Conservation (phyloP, 2,888 invertebrate genomes). For the Yponomeuta cagnagella region DNA sequence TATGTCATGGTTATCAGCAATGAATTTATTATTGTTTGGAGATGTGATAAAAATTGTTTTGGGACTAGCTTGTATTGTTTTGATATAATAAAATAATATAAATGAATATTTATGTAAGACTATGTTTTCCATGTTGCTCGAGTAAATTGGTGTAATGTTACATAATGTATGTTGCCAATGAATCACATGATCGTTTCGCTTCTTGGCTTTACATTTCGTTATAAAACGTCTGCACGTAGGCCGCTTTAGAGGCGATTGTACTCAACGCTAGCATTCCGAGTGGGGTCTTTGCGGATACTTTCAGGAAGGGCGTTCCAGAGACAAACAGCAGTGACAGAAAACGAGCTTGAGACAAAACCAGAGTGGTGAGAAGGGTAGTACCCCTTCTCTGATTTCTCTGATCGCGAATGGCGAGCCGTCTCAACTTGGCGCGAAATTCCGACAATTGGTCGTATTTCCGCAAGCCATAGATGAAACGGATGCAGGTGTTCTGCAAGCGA, state of each 20-base stretch:
- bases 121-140: neutral
- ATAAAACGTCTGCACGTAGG: neutral
- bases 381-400: no score
- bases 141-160: neutral
- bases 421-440: no score
- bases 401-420: no score
- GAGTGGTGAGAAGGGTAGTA: no score
- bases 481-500: no score
- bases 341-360: no score
- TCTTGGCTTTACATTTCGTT: neutral
- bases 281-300: no score
- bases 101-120: neutral
- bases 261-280: neutral
- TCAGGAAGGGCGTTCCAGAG: no score
- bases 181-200: neutral
- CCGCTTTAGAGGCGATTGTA: neutral
- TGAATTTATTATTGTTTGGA: constrained; percentile 3
- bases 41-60: constrained; percentile 5
- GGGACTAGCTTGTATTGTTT: neutral
- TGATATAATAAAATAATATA: neutral
- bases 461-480: no score
- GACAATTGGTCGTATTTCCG: no score
- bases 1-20: neutral
- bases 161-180: neutral
- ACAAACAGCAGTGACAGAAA: no score